These are phyloP conservation scores for Turritopsis rubra DNA, from an alignment of 30 jellyfish, hydroid and myxozoan species.

Conservation along the genomic window DNA sequence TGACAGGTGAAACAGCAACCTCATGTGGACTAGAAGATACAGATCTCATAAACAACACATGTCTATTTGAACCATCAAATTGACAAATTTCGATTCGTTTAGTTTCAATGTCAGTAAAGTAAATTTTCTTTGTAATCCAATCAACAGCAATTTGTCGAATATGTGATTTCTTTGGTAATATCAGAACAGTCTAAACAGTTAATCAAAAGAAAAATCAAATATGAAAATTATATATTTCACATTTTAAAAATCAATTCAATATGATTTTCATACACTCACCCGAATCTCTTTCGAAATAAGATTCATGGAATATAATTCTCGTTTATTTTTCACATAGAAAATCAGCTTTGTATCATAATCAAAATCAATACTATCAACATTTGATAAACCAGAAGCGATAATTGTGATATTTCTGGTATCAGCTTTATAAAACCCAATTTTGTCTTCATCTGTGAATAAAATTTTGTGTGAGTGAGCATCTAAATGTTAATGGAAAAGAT, in stretches of 20 bases:
- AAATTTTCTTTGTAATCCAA: slow-evolving; percentile 81
- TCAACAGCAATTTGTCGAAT: slow-evolving; percentile 57
- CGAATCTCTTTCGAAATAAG: slow-evolving; percentile 13
- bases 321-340: background rate
- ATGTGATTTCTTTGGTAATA: slow-evolving; percentile 4
- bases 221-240: background rate
- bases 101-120: slow-evolving; percentile 62
- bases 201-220: background rate
- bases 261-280: background rate
- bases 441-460: background rate
- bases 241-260: background rate
- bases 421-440: background rate
- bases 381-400: background rate
- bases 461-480: background rate
- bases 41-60: slow-evolving; percentile 29
- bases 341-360: slow-evolving; percentile 26
- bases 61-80: slow-evolving; percentile 68
- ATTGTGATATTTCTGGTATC: background rate
- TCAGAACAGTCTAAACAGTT: background rate
- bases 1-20: slow-evolving; percentile 61
- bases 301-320: slow-evolving; percentile 9
- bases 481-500: background rate
- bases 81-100: slow-evolving; percentile 57
- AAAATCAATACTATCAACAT: slow-evolving; percentile 23
- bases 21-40: slow-evolving; percentile 52